These are phyloP conservation scores for Genyomyrus donnyi DNA, from an alignment of 2,113 vertebrate genomes.

Conservation along the genomic window DNA sequence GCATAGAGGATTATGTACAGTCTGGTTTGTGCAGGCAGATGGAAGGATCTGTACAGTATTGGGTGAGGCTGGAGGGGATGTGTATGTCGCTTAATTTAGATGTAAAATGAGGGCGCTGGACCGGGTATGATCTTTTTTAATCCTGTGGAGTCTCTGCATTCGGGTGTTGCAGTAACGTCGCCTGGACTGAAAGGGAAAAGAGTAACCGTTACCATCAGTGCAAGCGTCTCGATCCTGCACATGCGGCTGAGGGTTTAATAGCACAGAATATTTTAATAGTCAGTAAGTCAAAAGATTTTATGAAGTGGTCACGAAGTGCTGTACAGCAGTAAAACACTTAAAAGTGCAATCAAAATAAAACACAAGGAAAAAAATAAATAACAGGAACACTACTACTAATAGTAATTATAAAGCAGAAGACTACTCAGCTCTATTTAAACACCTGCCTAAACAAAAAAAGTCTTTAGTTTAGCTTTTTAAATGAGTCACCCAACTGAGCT, in stretches of 20 bases:
- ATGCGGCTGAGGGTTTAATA: not conserved
- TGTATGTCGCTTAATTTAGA: not conserved
- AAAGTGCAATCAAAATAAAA: not conserved
- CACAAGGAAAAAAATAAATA: not conserved
- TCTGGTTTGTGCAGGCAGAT: not conserved
- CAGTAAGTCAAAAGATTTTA: not conserved
- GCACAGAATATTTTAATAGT: not conserved
- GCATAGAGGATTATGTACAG: not conserved
- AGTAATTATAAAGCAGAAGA: not conserved
- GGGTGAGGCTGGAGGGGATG: not conserved
- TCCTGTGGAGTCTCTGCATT: conserved; percentile 57
- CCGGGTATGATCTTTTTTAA: conserved; percentile 33
- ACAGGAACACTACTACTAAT: not conserved
- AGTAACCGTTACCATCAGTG: not conserved
- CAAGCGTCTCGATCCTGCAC: not conserved
- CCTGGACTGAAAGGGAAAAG: conserved; percentile 57
- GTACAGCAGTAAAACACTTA: not conserved
- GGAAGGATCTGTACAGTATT: not conserved
- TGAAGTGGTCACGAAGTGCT: not conserved
- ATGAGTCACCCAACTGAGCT: not conserved
- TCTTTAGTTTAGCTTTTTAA: not conserved
- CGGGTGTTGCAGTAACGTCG: conserved; percentile 66
- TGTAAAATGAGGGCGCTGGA: not conserved
- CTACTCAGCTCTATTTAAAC: not conserved
- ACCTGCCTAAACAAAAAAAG: not conserved